Evolutionary conservation across 2,797 vertebrate genomes (phyloP).

Genomic region (Natrix natrix): DNA sequence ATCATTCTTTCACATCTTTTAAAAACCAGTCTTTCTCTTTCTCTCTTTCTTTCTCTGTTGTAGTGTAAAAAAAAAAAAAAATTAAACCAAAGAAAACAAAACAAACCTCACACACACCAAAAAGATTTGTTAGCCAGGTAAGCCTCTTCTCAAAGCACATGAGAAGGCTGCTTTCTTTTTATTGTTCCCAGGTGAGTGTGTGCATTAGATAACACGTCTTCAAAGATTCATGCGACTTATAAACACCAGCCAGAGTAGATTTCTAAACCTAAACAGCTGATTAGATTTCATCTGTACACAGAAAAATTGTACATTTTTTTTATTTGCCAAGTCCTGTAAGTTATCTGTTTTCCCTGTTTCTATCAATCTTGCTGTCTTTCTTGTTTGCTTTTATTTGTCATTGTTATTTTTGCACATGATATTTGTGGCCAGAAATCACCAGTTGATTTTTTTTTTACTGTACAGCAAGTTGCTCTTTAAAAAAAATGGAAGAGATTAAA

Average conservation of each 20-base stretch:
- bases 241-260: constrained; percentile 85
- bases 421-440: constrained; percentile 62
- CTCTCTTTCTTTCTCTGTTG: constrained; percentile 46
- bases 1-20: constrained; percentile 81
- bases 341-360: constrained; percentile 28
- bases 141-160: constrained; percentile 69
- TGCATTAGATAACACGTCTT: constrained; percentile 78
- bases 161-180: constrained; percentile 72
- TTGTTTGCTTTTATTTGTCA: constrained; percentile 45
- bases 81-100: constrained; percentile 69
- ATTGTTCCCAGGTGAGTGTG: constrained; percentile 65
- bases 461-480: constrained; percentile 70
- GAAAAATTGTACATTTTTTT: constrained; percentile 70
- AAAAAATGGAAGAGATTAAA: constrained; percentile 58
- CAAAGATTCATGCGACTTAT: constrained; percentile 88
- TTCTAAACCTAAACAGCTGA: constrained; percentile 84
- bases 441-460: constrained; percentile 56
- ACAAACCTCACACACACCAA: constrained; percentile 70
- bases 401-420: constrained; percentile 53
- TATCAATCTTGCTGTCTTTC: constrained; percentile 37
- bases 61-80: constrained; percentile 77
- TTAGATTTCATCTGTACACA: constrained; percentile 76
- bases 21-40: constrained; percentile 78
- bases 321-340: constrained; percentile 61
- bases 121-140: constrained; percentile 75